Evolutionary conservation across 2,888 invertebrate genomes (phyloP).

Genomic region (Pristionchus maxplancki): DNA sequence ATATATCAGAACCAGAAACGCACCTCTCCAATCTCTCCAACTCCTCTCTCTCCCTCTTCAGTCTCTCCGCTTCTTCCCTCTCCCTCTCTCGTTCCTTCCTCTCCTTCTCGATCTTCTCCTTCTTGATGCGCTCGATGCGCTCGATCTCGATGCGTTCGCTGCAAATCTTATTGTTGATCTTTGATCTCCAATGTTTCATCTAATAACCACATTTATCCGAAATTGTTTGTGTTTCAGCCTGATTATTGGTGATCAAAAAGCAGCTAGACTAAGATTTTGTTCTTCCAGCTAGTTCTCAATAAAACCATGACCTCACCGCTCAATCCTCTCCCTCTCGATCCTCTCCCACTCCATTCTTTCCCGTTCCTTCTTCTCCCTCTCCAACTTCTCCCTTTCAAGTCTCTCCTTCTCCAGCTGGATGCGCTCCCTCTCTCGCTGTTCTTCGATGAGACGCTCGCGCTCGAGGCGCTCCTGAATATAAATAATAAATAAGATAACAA

Average conservation of each 20-base stretch:
- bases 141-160: constrained; percentile 68
- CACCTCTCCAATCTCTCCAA: constrained; percentile 55
- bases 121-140: constrained; percentile 74
- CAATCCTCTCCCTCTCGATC: constrained; percentile 59
- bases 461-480: constrained; percentile 52
- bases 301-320: too few relatives aligned
- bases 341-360: constrained; percentile 61
- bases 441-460: constrained; percentile 46
- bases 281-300: too few relatives aligned
- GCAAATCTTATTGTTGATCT: constrained; percentile 57
- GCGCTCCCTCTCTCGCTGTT: constrained; percentile 62
- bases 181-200: constrained; percentile 49
- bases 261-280: not conserved
- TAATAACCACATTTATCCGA: too few relatives aligned
- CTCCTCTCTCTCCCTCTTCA: constrained; percentile 57
- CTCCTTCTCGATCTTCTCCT: constrained; percentile 71
- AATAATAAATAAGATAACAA: not conserved
- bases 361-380: constrained; percentile 57
- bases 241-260: constrained; percentile 54
- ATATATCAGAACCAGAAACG: not conserved
- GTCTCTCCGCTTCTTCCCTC: constrained; percentile 62
- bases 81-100: constrained; percentile 65
- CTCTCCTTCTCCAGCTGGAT: constrained; percentile 67
- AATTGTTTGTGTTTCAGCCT: constrained; percentile 41
- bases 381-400: constrained; percentile 72